Conservation (phyloP, 2,797 vertebrate genomes). For the Brachymystax lenok region DNA sequence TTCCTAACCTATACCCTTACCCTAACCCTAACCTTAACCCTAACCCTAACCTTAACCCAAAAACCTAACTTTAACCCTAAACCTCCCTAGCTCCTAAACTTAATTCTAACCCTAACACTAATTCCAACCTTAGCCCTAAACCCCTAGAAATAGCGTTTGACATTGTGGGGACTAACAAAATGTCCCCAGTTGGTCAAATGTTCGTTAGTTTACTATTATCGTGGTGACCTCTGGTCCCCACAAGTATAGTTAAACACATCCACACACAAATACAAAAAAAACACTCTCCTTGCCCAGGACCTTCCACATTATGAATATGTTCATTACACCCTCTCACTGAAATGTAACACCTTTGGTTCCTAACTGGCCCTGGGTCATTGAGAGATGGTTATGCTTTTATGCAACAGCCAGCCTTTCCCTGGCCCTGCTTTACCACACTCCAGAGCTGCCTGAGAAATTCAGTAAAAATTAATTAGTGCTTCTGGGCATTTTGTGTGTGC, state of each 20-base stretch:
- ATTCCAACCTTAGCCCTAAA: no score
- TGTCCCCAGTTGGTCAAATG: no score
- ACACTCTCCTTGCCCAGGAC: background rate
- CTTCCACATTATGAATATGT: conserved; percentile 21
- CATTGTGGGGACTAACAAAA: no score
- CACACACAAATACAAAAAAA: background rate
- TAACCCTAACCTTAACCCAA: no score
- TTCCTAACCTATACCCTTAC: no score
- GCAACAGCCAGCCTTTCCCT: background rate
- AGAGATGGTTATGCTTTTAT: background rate
- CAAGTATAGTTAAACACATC: background rate
- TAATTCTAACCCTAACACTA: no score
- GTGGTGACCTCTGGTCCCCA: no score
- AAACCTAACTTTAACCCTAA: no score
- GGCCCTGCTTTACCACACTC: conserved; percentile 3
- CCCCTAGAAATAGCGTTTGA: no score
- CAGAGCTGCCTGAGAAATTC: background rate
- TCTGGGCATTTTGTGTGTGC: background rate
- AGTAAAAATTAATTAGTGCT: background rate
- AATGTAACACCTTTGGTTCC: conserved; percentile 48
- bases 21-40: no score
- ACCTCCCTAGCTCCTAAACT: no score
- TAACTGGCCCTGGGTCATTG: conserved; percentile 29
- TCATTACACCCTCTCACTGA: conserved; percentile 29
- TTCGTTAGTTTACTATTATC: no score